Conservation (phyloP, 2,797 vertebrate genomes). For the Xenops minutus region DNA sequence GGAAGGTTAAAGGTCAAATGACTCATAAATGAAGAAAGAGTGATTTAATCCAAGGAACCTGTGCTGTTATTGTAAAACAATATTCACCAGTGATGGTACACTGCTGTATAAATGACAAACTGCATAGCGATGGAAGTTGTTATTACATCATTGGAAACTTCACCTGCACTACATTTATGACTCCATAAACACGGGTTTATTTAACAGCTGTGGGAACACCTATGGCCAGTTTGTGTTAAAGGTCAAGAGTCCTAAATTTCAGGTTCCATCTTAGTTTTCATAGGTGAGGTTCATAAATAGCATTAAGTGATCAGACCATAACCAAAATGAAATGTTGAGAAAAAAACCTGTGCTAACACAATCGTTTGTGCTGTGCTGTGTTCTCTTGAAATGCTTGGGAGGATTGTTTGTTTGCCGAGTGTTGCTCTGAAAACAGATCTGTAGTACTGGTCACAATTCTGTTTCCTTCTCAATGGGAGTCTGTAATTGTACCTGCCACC, state of each 20-base stretch:
- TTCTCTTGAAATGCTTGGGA: background rate
- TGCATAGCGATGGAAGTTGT: constrained; percentile 73
- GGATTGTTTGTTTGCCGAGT: background rate
- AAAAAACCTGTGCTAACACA: background rate
- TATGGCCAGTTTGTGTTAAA: constrained; percentile 56
- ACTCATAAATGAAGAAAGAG: constrained; percentile 84
- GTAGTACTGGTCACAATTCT: background rate
- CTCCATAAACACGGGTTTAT: constrained; percentile 71
- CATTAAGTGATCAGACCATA: background rate
- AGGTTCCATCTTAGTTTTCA: constrained; percentile 17
- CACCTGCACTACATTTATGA: constrained; percentile 74
- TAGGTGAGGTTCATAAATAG: constrained; percentile 29
- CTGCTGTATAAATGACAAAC: constrained; percentile 83
- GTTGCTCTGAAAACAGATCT: constrained; percentile 11
- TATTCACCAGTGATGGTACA: constrained; percentile 76
- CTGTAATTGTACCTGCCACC: background rate
- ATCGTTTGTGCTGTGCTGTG: background rate
- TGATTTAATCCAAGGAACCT: constrained; percentile 82
- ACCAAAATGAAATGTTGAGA: background rate
- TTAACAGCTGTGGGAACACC: constrained; percentile 75
- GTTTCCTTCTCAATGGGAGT: background rate
- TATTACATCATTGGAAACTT: constrained; percentile 74
- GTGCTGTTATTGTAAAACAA: constrained; percentile 83
- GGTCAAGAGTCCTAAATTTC: constrained; percentile 67
- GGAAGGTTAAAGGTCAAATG: constrained; percentile 81